Conservation (phyloP, 2,888 invertebrate genomes). For the Blomia tropicalis region DNA sequence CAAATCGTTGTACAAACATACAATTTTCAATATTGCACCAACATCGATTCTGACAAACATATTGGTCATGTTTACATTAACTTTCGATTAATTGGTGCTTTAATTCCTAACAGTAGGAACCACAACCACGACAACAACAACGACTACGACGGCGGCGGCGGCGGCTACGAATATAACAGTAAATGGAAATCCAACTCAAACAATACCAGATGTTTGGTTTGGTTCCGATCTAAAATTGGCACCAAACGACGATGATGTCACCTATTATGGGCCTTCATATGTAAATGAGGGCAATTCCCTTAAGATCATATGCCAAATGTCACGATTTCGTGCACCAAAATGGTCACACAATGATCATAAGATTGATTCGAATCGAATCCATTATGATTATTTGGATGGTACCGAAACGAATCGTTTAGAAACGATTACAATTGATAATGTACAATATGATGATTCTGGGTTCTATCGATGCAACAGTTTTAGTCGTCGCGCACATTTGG, state of each 20-base stretch:
- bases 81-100: too few species aligned
- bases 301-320: constrained; percentile 26
- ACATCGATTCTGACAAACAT: too few species aligned
- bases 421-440: constrained; percentile 17
- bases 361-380: background rate
- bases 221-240: too few species aligned
- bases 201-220: too few species aligned
- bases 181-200: too few species aligned
- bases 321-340: constrained; percentile 27
- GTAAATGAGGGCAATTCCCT: constrained; percentile 26
- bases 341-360: constrained; percentile 26
- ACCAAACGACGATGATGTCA: constrained; percentile 23
- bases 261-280: constrained; percentile 26
- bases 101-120: too few species aligned
- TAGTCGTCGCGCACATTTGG: constrained; percentile 15
- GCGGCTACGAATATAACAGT: too few species aligned
- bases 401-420: background rate
- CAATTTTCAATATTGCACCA: too few species aligned
- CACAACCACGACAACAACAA: too few species aligned
- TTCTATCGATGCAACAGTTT: constrained; percentile 27
- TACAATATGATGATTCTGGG: constrained; percentile 25
- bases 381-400: background rate
- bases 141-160: too few species aligned
- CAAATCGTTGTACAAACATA: too few species aligned
- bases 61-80: too few species aligned